Evolutionary conservation across 2,113 vertebrate genomes (phyloP).

Genomic region (Clinocottus analis): DNA sequence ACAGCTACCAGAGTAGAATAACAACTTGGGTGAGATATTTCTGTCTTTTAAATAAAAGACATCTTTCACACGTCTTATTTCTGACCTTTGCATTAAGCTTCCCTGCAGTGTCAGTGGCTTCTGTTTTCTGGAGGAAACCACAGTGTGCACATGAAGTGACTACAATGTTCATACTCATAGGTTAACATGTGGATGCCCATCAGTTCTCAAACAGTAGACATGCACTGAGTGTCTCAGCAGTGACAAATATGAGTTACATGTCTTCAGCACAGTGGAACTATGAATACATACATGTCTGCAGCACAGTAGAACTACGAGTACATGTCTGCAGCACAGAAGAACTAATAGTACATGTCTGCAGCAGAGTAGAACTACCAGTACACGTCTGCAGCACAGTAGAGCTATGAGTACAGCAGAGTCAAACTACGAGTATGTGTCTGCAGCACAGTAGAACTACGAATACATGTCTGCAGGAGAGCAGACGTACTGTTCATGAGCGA

Average conservation of each 20-base stretch:
- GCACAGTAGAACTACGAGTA: too few relatives aligned
- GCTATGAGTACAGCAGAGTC: too few relatives aligned
- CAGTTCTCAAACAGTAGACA: constrained; percentile 3
- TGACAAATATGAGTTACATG: too few relatives aligned
- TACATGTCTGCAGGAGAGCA: too few relatives aligned
- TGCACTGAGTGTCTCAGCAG: constrained; percentile 23
- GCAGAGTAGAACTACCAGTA: too few relatives aligned
- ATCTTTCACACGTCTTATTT: not conserved
- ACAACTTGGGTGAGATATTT: not conserved
- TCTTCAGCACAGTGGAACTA: not conserved
- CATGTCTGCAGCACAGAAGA: not conserved
- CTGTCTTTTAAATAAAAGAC: not conserved
- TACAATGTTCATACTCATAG: not conserved
- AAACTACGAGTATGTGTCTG: too few relatives aligned
- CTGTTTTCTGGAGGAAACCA: not conserved
- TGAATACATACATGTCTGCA: too few relatives aligned
- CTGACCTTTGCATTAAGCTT: not conserved
- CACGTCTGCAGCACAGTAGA: too few relatives aligned
- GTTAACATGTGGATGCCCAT: constrained; percentile 14
- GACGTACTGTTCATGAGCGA: not conserved
- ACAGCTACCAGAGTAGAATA: not conserved
- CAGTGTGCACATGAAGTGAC: not conserved
- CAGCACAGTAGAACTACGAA: too few relatives aligned
- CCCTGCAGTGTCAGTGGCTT: not conserved
- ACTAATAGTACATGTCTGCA: too few relatives aligned